These are phyloP conservation scores for Asteroscopus sphinx DNA, from an alignment of 2,888 invertebrate genomes.

Conservation along the genomic window DNA sequence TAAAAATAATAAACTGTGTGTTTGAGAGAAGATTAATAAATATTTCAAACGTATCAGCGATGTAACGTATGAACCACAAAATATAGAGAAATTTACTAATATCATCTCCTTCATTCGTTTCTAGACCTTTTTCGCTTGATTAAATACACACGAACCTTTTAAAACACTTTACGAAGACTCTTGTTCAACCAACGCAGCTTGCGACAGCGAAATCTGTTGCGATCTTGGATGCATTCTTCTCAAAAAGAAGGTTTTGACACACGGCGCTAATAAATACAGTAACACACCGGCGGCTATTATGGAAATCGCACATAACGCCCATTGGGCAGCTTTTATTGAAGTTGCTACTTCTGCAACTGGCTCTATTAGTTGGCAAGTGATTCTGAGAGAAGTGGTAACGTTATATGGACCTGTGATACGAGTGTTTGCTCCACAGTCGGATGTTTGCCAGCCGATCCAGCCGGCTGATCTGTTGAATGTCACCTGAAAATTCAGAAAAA, in stretches of 20 bases:
- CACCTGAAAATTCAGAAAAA: slow-evolving; percentile 67
- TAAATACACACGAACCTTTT: background rate
- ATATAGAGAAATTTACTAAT: too few species aligned
- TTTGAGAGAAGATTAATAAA: too few species aligned
- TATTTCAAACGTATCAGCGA: too few species aligned
- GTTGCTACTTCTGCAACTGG: slow-evolving; percentile 68
- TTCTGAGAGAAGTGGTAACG: slow-evolving; percentile 65
- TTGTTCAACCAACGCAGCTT: slow-evolving; percentile 77
- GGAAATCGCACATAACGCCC: slow-evolving; percentile 77
- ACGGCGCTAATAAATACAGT: slow-evolving; percentile 78
- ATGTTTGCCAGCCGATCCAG: slow-evolving; percentile 83
- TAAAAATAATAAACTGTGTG: too few species aligned
- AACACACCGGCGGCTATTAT: slow-evolving; percentile 76
- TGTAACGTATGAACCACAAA: too few species aligned
- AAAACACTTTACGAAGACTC: slow-evolving; percentile 60
- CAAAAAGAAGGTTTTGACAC: slow-evolving; percentile 71
- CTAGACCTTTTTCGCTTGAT: background rate
- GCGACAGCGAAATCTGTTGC: slow-evolving; percentile 79
- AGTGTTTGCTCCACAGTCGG: slow-evolving; percentile 81
- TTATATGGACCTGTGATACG: slow-evolving; percentile 81
- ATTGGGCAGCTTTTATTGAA: slow-evolving; percentile 81
- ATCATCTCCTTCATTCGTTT: background rate
- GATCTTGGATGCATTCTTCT: slow-evolving; percentile 67
- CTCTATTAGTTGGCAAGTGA: slow-evolving; percentile 66
- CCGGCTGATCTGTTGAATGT: slow-evolving; percentile 85